A percentile compares a stretch with the other conserved stretches of the same genome.
Evolutionary conservation across 2,888 invertebrate species (phyloP).

Genomic region (Cyclophora punctaria): DNA sequence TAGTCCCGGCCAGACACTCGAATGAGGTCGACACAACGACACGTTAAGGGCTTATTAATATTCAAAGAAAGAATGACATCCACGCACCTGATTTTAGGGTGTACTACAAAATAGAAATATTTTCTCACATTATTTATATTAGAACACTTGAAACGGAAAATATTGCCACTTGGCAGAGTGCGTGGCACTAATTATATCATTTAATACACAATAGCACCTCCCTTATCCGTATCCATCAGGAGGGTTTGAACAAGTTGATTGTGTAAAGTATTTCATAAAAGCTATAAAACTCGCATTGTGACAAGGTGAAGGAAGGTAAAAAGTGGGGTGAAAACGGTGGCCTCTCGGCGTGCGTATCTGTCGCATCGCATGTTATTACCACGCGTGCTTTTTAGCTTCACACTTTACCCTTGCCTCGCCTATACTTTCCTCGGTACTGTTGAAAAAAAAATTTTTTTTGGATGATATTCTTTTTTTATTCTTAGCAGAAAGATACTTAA

Average conservation of each 20-base stretch:
- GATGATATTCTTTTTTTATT: no score
- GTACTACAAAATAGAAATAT: no score
- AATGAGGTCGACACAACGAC: constrained; percentile 19
- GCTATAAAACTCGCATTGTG: constrained; percentile 62
- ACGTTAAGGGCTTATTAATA: constrained; percentile 21
- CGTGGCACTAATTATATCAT: constrained; percentile 54
- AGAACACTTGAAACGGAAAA: constrained; percentile 2
- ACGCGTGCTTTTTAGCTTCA: constrained; percentile 15
- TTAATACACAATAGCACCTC: constrained; percentile 50
- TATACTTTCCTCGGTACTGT: no score
- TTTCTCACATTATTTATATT: not conserved
- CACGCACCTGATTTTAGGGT: constrained; percentile 3
- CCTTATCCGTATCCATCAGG: constrained; percentile 39
- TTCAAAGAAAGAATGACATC: constrained; percentile 9
- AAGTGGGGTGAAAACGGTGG: constrained; percentile 39
- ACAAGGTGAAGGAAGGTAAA: constrained; percentile 64
- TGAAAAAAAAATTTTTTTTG: no score
- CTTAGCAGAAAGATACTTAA: no score
- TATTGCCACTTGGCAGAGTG: constrained; percentile 32
- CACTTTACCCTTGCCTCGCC: not conserved
- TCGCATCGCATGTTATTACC: not conserved
- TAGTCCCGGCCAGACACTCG: constrained; percentile 21
- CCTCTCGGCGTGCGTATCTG: constrained; percentile 31
- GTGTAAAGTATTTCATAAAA: constrained; percentile 63
- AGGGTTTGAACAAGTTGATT: constrained; percentile 59